Evolutionary conservation across 2,113 vertebrate genomes (phyloP), one percentile per base, ranked within the genome.

Genomic region (Bombycilla garrulus): DNA sequence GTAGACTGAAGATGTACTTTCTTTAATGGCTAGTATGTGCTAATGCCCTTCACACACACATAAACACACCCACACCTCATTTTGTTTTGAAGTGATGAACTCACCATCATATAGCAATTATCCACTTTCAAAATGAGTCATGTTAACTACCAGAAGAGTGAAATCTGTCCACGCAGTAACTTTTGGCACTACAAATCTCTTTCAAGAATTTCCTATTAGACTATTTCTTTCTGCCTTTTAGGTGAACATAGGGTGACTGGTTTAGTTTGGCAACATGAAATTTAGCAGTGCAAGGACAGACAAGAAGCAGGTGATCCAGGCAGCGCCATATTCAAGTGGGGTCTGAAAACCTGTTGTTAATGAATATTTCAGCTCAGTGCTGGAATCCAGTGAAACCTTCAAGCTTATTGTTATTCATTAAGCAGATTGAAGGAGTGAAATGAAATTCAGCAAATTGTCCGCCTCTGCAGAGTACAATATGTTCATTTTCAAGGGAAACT

Each of bases 331-430:
- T 58, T 35, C 71, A 82, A 95, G 44, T 1, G 3, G 90, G 31
- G 25, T 83, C 64, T 92, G 67, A 81, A 86, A 94, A 88, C 35
- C 24, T 64, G 24, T 65, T 94, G 50, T 65, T 86, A 80, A 92
- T 66, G 85, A 51, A 83, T n/a, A 86, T 78, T 90, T 70, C 88
- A 88, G 31, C 36, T 80, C 56, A 56, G 40, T 66, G 36, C 67
- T 88, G 64, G 58, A 90, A 96, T 85, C 62, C 57, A 65, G 58
- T 31, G 65, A 93, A 97, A 83, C 47, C 87, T 91, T 93, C 81
- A 93, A 88, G 56, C 64, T 95, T 93, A 93, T 93, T 88, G 86
- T 88, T 95, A 96, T 94, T 97, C 96, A 90, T 96, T 96, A 97
- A 92, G 88, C 85, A 95, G 94, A 95, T 86, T 93, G 95, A 97